These are phyloP conservation scores for Camponotus fellah DNA, from an alignment of 2,888 invertebrate species.

Conservation along the genomic window DNA sequence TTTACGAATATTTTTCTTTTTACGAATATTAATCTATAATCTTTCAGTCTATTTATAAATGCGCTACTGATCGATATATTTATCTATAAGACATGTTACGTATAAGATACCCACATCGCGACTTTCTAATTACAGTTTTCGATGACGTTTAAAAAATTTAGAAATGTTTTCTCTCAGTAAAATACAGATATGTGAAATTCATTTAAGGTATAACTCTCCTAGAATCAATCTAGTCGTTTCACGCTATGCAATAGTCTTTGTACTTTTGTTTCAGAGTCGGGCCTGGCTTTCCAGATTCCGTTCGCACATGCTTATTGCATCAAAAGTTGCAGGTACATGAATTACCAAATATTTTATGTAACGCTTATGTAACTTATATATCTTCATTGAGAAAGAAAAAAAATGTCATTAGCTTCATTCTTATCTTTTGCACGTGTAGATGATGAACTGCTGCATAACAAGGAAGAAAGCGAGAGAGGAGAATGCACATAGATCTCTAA, in stretches of 20 bases:
- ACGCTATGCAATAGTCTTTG: conserved; percentile 21
- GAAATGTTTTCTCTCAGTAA: background rate
- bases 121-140: conserved; percentile 3
- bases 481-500: conserved; percentile 79
- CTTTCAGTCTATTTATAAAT: background rate
- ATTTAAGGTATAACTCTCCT: background rate
- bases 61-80: background rate
- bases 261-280: conserved; percentile 89
- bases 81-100: conserved; percentile 6
- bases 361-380: conserved; percentile 9
- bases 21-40: background rate
- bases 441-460: conserved; percentile 93
- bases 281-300: conserved; percentile 94
- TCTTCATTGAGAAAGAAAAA: background rate
- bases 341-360: conserved; percentile 32
- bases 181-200: conserved; percentile 18
- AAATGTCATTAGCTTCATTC: conserved; percentile 33
- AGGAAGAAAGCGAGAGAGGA: conserved; percentile 88
- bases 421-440: conserved; percentile 78
- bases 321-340: conserved; percentile 95
- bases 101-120: background rate
- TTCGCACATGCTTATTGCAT: conserved; percentile 95
- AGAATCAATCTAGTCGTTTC: conserved; percentile 22
- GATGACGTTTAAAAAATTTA: conserved; percentile 24
- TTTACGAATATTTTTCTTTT: too few species aligned